Conservation (phyloP, 2,888 invertebrate genomes). For the Calliopum simillimum region DNA sequence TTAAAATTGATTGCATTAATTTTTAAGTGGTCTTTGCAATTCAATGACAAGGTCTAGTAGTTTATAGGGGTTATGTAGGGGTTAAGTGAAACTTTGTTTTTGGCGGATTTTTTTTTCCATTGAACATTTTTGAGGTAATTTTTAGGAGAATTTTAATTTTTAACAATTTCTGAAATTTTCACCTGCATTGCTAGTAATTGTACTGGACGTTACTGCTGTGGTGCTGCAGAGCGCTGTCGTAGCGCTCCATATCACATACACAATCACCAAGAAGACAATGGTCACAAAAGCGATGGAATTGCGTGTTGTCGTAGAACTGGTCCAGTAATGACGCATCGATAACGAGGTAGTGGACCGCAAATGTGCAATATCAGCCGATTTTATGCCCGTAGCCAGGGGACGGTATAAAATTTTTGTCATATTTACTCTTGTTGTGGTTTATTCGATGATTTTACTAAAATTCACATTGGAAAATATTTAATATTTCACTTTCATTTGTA, state of each 20-base stretch:
- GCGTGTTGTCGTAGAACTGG: slow-evolving; percentile 45
- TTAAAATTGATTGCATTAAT: no score
- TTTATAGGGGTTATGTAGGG: no score
- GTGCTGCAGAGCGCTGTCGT: slow-evolving; percentile 44
- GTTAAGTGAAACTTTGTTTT: no score
- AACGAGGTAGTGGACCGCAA: slow-evolving; percentile 13
- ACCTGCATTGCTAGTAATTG: background rate
- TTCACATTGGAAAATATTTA: background rate
- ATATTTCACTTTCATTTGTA: background rate
- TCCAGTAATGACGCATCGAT: slow-evolving; percentile 39
- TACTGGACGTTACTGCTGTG: slow-evolving; percentile 26
- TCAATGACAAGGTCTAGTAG: no score
- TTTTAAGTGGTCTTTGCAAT: no score
- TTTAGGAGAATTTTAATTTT: no score
- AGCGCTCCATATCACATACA: slow-evolving; percentile 57
- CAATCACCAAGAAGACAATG: slow-evolving; percentile 48
- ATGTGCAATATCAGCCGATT: background rate
- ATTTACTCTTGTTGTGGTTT: background rate
- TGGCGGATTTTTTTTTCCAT: no score
- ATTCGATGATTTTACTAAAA: background rate
- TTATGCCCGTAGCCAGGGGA: slow-evolving; percentile 42
- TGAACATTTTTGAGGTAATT: no score
- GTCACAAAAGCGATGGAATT: slow-evolving; percentile 49
- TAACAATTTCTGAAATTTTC: no score
- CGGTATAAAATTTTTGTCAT: slow-evolving; percentile 51